Conservation (phyloP, 2,888 invertebrate genomes). For the Philopedon plagiatum region DNA sequence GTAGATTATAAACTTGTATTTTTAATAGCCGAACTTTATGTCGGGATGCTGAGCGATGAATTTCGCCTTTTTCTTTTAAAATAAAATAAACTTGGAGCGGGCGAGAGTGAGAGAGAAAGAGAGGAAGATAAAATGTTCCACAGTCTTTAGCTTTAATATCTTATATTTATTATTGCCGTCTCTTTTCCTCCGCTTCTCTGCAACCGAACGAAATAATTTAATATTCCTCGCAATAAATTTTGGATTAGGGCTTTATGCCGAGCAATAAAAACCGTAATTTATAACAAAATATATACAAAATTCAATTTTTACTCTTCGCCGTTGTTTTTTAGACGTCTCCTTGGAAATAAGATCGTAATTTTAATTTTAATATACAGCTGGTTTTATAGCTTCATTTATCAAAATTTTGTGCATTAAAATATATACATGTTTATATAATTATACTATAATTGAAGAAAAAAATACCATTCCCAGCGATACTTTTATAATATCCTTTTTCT, state of each 20-base stretch:
- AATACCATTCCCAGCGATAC: too few relatives aligned
- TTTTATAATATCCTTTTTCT: too few relatives aligned
- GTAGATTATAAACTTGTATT: conserved; percentile 69
- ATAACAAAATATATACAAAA: conserved; percentile 69
- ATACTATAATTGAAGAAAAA: too few relatives aligned
- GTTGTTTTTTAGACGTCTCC: conserved; percentile 42
- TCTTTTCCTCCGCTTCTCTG: conserved; percentile 31
- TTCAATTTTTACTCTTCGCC: conserved; percentile 58
- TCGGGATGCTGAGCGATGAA: conserved; percentile 67
- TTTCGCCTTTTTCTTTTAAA: conserved; percentile 64
- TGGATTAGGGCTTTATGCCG: conserved; percentile 68
- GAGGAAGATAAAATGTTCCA: conserved; percentile 62
- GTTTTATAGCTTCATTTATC: conserved; percentile 29
- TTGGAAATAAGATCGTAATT: conserved; percentile 28
- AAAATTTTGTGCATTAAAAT: conserved; percentile 2
- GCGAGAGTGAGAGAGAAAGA: conserved; percentile 60
- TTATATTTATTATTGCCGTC: conserved; percentile 66
- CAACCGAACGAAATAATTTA: conserved; percentile 62
- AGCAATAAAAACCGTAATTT: conserved; percentile 70
- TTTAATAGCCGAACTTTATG: conserved; percentile 69
- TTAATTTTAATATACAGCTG: conserved; percentile 33
- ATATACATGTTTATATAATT: background rate
- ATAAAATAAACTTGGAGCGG: conserved; percentile 64
- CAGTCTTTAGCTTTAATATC: conserved; percentile 68
- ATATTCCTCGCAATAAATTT: conserved; percentile 70